Evolutionary conservation across 2,113 vertebrate species (phyloP).

Genomic region (Corythoichthys intestinalis): DNA sequence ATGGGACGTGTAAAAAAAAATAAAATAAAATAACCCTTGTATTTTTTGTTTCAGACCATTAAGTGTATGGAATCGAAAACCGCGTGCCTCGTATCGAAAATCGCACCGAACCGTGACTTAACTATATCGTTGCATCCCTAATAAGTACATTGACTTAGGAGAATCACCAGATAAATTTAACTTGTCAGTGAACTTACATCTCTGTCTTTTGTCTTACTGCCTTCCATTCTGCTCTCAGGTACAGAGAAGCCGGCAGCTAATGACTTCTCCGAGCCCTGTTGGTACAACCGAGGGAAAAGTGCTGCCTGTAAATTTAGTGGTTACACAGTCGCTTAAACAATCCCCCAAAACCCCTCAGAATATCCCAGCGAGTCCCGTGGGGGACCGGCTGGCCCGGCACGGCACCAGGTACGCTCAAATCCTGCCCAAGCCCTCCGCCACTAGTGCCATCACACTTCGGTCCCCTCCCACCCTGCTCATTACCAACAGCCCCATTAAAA

Average conservation of each 20-base stretch:
- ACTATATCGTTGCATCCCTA: too few species aligned
- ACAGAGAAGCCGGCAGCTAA: constrained; percentile 87
- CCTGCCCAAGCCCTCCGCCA: constrained; percentile 91
- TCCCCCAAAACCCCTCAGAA: constrained; percentile 92
- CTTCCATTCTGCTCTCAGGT: constrained; percentile 76
- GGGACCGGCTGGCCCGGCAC: constrained; percentile 89
- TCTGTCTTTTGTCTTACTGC: constrained; percentile 20
- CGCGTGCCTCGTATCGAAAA: too few species aligned
- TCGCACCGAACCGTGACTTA: too few species aligned
- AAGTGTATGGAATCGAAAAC: too few species aligned
- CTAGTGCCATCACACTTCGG: constrained; percentile 90
- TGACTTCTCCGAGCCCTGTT: constrained; percentile 93
- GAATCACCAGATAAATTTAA: neutral
- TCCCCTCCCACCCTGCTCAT: constrained; percentile 95
- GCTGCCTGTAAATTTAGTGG: constrained; percentile 92
- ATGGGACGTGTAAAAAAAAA: neutral
- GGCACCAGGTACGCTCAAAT: constrained; percentile 88
- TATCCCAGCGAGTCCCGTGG: constrained; percentile 88
- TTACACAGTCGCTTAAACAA: constrained; percentile 93
- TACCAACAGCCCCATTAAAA: constrained; percentile 97
- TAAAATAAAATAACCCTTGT: too few species aligned
- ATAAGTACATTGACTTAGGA: neutral
- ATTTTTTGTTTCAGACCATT: too few species aligned
- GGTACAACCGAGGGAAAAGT: constrained; percentile 89
- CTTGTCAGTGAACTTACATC: neutral